Conservation (phyloP, 2,888 invertebrate species). For the Xylophagus ater region DNA sequence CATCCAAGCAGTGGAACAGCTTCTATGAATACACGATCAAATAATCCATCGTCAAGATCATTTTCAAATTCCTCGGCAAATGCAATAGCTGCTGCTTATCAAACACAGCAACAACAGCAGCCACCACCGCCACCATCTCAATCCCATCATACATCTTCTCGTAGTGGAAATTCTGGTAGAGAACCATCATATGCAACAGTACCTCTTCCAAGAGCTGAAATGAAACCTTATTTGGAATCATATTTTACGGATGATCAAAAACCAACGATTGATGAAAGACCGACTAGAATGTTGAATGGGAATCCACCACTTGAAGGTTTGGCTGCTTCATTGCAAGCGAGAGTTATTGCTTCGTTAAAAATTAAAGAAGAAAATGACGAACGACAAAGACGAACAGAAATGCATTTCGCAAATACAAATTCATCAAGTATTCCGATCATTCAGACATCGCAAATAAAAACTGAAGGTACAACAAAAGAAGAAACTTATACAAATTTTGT, state of each 20-base stretch:
- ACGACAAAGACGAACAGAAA: constrained; percentile 33
- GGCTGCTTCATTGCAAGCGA: constrained; percentile 71
- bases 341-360: constrained; percentile 57
- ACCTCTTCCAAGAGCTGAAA: constrained; percentile 54
- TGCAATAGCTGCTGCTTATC: constrained; percentile 35
- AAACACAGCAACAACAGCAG: constrained; percentile 15
- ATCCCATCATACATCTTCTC: too few relatives aligned
- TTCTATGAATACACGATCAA: too few relatives aligned
- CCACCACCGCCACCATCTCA: too few relatives aligned
- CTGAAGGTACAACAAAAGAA: constrained; percentile 16
- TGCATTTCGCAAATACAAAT: constrained; percentile 22
- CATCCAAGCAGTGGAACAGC: too few relatives aligned
- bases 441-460: constrained; percentile 19
- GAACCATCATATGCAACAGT: constrained; percentile 30
- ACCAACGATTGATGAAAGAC: constrained; percentile 27
- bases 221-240: constrained; percentile 60
- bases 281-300: constrained; percentile 28
- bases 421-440: constrained; percentile 10
- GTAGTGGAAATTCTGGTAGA: constrained; percentile 5
- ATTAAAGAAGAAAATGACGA: constrained; percentile 43
- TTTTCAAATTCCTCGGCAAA: constrained; percentile 21
- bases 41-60: constrained; percentile 9
- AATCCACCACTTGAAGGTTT: constrained; percentile 43
- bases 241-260: constrained; percentile 57
- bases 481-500: constrained; percentile 21